Evolutionary conservation across 2,797 vertebrate genomes (phyloP).

Genomic region (Hydrocynus forskahlii): DNA sequence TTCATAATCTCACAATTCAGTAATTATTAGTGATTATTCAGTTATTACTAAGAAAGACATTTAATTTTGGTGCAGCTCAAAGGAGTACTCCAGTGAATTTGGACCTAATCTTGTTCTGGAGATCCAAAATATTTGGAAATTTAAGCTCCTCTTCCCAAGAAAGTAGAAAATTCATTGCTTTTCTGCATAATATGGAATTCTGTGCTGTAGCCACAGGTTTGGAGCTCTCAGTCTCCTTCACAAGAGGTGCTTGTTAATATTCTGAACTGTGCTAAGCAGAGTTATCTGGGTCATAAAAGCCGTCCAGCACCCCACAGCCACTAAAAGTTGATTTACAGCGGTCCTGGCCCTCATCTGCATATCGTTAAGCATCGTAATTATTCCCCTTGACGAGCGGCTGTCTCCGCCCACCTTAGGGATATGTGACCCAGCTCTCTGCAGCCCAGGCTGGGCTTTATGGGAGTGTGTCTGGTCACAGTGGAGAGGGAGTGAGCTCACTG

Average conservation of each 20-base stretch:
- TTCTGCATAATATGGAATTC: background rate
- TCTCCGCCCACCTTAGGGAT: conserved; percentile 81
- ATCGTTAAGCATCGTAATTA: conserved; percentile 88
- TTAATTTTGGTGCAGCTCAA: too few relatives aligned
- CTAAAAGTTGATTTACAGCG: conserved; percentile 95
- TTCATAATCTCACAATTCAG: too few relatives aligned
- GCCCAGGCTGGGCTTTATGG: conserved; percentile 35
- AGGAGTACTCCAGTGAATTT: too few relatives aligned
- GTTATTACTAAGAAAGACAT: too few relatives aligned
- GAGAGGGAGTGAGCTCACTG: conserved; percentile 53
- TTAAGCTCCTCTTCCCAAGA: background rate
- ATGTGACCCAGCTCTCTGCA: conserved; percentile 76
- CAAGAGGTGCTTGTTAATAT: conserved; percentile 51
- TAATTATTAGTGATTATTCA: too few relatives aligned
- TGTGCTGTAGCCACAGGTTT: background rate
- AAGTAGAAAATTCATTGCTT: background rate
- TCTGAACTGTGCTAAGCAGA: conserved; percentile 65
- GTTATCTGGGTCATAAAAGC: conserved; percentile 70
- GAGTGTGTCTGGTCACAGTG: conserved; percentile 17
- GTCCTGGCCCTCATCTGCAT: conserved; percentile 91
- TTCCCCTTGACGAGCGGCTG: conserved; percentile 85
- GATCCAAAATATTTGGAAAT: too few relatives aligned
- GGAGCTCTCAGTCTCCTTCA: background rate
- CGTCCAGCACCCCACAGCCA: conserved; percentile 76
- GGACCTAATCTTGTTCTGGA: too few relatives aligned